Percentiles rank a stretch among this genome's conserved stretches.
phyloP scores from a whole-genome alignment of 1,140 invertebrate genomes.

The Radopholus similis region DNA sequence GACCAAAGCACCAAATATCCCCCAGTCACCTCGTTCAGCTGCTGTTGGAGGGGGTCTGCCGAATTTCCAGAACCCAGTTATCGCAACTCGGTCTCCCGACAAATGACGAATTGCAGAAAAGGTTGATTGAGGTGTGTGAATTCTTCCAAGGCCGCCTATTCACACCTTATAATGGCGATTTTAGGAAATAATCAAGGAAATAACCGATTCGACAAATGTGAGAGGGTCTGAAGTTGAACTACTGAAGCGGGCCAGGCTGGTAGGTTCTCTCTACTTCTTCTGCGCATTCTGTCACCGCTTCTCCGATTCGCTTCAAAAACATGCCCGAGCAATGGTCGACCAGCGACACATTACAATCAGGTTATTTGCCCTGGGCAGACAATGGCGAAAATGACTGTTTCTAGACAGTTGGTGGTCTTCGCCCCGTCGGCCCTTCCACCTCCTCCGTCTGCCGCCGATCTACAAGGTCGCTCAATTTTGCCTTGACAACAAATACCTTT shows the following conservation, averaged over 20 bases:
- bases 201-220: not conserved
- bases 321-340: not conserved
- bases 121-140: not conserved
- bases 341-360: not conserved
- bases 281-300: conserved; percentile 20
- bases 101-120: not conserved
- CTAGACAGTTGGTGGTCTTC: not conserved
- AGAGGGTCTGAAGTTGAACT: not conserved
- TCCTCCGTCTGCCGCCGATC: not conserved
- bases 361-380: not conserved
- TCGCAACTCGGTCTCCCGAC: not conserved
- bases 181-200: too few relatives aligned
- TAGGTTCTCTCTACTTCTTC: conserved; percentile 21
- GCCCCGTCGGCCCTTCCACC: not conserved
- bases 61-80: not conserved
- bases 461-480: conserved; percentile 8
- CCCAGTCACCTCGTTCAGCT: conserved; percentile 2
- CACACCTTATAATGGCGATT: too few relatives aligned
- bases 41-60: conserved; percentile 2
- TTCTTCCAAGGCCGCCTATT: not conserved
- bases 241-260: not conserved
- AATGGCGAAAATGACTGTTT: not conserved
- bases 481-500: too few relatives aligned
- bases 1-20: not conserved
- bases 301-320: not conserved